Percentiles rank a stretch among this genome's conserved stretches.
These are phyloP conservation scores for Rhinolophus sinicus DNA, from an alignment of 2,113 vertebrate species.

Conservation along the genomic window DNA sequence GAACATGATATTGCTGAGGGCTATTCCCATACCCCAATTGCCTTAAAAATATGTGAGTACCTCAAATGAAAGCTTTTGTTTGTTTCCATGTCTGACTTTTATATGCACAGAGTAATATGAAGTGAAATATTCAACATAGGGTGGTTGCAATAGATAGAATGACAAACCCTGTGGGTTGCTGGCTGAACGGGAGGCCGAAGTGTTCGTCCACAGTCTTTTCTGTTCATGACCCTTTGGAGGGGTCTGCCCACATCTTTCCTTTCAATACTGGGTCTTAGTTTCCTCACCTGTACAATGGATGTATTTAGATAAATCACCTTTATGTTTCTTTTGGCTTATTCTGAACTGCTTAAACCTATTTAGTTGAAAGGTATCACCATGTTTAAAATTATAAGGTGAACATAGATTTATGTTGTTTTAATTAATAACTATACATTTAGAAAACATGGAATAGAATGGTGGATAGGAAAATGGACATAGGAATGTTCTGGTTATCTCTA, in stretches of 20 bases:
- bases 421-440: background rate
- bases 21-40: background rate
- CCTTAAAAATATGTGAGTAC: slow-evolving; percentile 69
- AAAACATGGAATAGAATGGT: background rate
- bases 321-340: background rate
- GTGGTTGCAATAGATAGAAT: background rate
- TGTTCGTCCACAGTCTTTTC: background rate
- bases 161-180: background rate
- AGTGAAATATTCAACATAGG: background rate
- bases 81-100: slow-evolving; percentile 5
- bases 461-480: background rate
- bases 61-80: background rate
- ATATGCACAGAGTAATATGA: background rate
- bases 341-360: background rate
- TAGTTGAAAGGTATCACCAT: background rate
- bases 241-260: background rate
- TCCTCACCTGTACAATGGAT: background rate
- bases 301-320: background rate
- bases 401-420: background rate
- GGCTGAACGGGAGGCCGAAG: background rate
- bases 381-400: background rate
- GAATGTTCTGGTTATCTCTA: background rate
- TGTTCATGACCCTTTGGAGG: background rate
- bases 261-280: background rate
- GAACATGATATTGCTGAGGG: background rate